Base-by-base conservation (phyloP, 2,888 invertebrate genomes). In the Dioctria rufipes region DNA sequence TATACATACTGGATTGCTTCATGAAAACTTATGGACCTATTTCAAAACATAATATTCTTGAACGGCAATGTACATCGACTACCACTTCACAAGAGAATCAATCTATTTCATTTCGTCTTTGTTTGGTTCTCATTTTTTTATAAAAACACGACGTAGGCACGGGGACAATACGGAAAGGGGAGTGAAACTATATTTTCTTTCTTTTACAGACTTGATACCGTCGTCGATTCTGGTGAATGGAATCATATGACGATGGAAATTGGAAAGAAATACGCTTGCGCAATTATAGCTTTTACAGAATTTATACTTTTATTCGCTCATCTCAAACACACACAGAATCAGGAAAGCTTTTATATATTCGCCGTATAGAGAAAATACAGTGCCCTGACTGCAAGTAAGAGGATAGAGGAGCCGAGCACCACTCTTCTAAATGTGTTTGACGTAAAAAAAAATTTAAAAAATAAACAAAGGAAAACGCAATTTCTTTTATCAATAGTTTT, bases 211-310 rank as follows among this genome's bases (percentile, higher is more conserved):
- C 25, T 25, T 25, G 25, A 25, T 25, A 25, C 25, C 25, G 25
- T 11, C 39, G 51, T 49, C 51, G 25, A 42, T 73, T 73, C 73
- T 73, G n/a, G 73, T 73, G 73, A 73, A 73, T 73, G 73, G 73
- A 73, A 73, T 73, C 73, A 73, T 73, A 73, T 73, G 73, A 73
- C 25, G 73, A 5, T 40, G 60, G 42, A 37, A n/a, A 58, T 3
- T 40, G 60, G 42, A 37, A n/a, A 58, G 0, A n/a, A 3, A 13
- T 60, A 58, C 73, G 73, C 25, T 40, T 73, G 73, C 60, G 73
- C 60, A 6, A 42, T 11, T 54, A 8, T 4, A 54, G 54, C 54
- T 54, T 54, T 11, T 25, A 11, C 11, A 54, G 54, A 4, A 54
- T 54, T 54, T 54, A 25, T 25, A 1, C 25, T 25, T 25, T 25